Percentiles rank a stretch among this genome's conserved stretches.
phyloP scores from a whole-genome alignment of 64 coral and sea anemone genomes.

The Porites australiensis region DNA sequence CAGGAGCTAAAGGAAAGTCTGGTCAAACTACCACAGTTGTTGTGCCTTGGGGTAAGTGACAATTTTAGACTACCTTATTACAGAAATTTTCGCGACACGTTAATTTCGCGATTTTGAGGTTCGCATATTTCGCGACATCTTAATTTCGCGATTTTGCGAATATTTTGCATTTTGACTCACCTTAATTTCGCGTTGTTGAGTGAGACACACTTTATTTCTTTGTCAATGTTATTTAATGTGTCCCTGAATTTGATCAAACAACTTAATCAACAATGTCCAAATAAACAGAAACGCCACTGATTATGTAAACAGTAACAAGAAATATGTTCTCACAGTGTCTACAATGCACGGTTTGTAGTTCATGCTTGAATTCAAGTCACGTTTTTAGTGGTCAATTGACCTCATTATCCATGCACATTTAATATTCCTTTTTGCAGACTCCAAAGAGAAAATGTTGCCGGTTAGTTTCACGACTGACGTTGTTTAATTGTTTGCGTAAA shows the following conservation, averaged over 20 bases:
- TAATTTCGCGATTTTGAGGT: no score
- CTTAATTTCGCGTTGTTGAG: no score
- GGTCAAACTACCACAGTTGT: no score
- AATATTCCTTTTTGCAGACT: conserved; percentile 66
- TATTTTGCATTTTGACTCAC: no score
- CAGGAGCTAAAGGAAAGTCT: no score
- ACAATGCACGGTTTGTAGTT: conserved; percentile 51
- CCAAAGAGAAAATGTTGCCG: conserved; percentile 55
- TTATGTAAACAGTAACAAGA: conserved; percentile 64
- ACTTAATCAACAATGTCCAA: conserved; percentile 47
- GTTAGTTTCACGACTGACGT: conserved; percentile 41
- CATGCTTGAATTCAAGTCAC: conserved; percentile 61
- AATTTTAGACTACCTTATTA: no score
- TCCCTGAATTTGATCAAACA: not conserved
- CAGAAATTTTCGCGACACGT: no score
- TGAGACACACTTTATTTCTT: no score
- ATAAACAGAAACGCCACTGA: conserved; percentile 53
- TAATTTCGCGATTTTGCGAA: no score
- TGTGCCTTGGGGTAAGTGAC: no score
- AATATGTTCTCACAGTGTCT: conserved; percentile 44
- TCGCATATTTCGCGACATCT: no score
- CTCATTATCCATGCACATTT: conserved; percentile 69
- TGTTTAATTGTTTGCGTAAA: conserved; percentile 37
- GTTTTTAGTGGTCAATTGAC: conserved; percentile 64
- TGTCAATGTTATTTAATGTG: no score